These are phyloP conservation scores for Manis crassicaudata DNA, from an alignment of 2,797 vertebrate genomes.

Conservation along the genomic window DNA sequence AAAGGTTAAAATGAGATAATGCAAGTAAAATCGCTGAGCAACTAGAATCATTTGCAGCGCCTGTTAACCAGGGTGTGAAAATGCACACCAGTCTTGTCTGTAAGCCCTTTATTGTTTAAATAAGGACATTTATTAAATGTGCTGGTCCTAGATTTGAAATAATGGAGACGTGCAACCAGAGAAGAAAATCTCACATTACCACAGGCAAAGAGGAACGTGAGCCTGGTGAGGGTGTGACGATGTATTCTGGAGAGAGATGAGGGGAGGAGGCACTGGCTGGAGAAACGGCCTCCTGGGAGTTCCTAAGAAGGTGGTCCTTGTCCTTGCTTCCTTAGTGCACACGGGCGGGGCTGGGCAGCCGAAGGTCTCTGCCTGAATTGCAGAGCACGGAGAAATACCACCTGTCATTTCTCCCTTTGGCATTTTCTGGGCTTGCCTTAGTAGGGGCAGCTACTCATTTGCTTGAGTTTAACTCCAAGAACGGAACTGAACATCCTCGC, in stretches of 20 bases:
- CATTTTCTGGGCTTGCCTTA: constrained; percentile 27
- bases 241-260: not conserved
- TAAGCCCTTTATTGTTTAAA: constrained; percentile 41
- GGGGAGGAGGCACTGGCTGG: not conserved
- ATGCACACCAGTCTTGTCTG: not conserved
- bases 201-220: not conserved
- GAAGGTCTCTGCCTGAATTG: not conserved
- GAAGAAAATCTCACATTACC: not conserved
- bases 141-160: not conserved
- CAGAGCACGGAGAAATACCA: not conserved
- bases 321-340: not conserved
- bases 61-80: not conserved
- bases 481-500: not conserved
- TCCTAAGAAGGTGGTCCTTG: not conserved
- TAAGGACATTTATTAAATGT: not conserved
- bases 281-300: not conserved
- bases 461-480: not conserved
- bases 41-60: not conserved
- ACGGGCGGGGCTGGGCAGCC: not conserved
- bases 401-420: not conserved
- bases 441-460: not conserved
- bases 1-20: constrained; percentile 1
- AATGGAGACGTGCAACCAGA: not conserved
- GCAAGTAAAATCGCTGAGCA: not conserved
- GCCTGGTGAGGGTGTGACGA: not conserved